Evolutionary conservation across 1,140 invertebrate genomes (phyloP).

Genomic region (Fopius arisanus): DNA sequence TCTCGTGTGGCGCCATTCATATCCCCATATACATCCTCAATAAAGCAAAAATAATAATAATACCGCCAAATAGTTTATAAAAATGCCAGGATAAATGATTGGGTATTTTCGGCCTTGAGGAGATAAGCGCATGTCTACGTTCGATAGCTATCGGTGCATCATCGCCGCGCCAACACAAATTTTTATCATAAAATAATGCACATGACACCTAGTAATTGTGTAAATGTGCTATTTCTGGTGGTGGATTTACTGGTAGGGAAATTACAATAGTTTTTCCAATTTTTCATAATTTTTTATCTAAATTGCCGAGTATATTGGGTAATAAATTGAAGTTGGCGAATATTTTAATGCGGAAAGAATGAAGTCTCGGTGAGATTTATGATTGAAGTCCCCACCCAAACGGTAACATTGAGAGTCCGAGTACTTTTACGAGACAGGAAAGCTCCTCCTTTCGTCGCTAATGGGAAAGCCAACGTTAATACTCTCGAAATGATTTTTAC

Average conservation of each 20-base stretch:
- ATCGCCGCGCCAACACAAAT: no score
- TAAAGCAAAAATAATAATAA: slow-evolving; percentile 3
- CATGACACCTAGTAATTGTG: no score
- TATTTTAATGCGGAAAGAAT: neutral
- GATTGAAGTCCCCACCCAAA: neutral
- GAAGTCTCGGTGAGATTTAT: neutral
- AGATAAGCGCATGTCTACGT: neutral
- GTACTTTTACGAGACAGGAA: slow-evolving; percentile 8
- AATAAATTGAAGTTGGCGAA: neutral
- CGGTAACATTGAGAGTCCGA: neutral
- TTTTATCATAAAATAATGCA: no score
- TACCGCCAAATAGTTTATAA: neutral
- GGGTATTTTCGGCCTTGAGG: neutral
- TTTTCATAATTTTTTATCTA: no score
- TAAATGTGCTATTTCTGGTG: no score
- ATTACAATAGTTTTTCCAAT: no score
- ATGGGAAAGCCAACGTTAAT: slow-evolving; percentile 6
- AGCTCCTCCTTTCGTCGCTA: slow-evolving; percentile 7
- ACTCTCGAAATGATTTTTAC: neutral
- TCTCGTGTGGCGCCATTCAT: slow-evolving; percentile 3
- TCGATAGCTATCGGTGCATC: no score
- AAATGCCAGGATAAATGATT: neutral
- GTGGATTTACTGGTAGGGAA: no score
- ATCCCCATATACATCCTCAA: neutral
- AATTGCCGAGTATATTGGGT: no score